Evolutionary conservation across 2,888 invertebrate genomes (phyloP), one percentile per base, ranked within the genome.

Genomic region (Eutolmus rufibarbis): DNA sequence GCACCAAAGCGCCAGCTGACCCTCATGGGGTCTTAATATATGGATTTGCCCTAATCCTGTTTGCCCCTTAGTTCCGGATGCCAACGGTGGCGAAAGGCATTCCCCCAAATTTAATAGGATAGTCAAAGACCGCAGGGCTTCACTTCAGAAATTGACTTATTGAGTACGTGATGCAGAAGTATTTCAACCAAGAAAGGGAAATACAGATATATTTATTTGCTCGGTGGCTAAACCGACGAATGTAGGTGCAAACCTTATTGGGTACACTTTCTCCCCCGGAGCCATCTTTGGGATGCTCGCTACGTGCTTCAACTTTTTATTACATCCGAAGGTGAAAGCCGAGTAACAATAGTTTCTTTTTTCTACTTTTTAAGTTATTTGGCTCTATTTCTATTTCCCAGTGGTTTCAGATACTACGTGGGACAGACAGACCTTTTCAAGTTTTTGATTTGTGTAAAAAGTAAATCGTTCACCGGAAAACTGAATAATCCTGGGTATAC

Each of bases 81-180:
- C 37, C 28, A 23, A 84, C 23, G 37, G 56, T 84, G 66, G 85
- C 23, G 74, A 31, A 28, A 74, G 46, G 46, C 43, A 85, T 43
- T 74, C 85, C 40, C 51, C 43, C 31, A 74, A 57, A 85, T 85
- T 85, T 85, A 85, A 85, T 85, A 85, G 74, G 85, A 85, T 85
- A 74, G 74, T 46, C 74, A 40, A 66, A 74, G 66, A 40, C 74
- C 74, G 85, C 82, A 85, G 85, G 74, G 74, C 74, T 40, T 82
- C 74, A 74, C 74, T 74, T 85, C 74, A 46, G 74, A 74, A 74
- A 85, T 85, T 85, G 85, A 85, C 85, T 85, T 85, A 85, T 85
- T 85, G 85, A 74, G 43, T 74, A 85, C 85, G 85, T 85, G 85
- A 74, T 74, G 74, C 43, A 43, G 46, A 66, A 74, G 66, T 66